Conservation (phyloP, 2,113 vertebrate species). For the Lates calcarifer region DNA sequence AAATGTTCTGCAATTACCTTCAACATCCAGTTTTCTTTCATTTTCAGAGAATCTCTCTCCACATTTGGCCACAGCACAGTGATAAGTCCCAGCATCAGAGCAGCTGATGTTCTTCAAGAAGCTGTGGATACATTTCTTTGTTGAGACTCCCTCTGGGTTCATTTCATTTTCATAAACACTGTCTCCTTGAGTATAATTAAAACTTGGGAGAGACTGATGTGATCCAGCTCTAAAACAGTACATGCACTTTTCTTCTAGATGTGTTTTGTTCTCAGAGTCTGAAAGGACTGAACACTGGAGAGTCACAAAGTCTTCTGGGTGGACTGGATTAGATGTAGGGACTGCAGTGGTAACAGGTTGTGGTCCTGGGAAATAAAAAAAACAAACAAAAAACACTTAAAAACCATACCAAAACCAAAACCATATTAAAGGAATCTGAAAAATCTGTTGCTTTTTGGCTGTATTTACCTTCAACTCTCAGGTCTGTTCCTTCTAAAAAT, state of each 20-base stretch:
- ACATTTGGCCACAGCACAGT: conserved; percentile 61
- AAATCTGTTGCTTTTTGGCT: no score
- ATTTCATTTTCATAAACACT: neutral
- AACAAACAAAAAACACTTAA: no score
- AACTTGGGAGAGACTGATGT: neutral
- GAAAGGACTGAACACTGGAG: conserved; percentile 50
- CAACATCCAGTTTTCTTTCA: accelerated
- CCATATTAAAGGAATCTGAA: no score
- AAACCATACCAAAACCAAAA: no score
- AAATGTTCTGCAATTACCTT: neutral
- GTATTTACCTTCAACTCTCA: conserved; percentile 24
- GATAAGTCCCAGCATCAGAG: conserved; percentile 51
- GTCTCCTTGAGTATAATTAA: neutral
- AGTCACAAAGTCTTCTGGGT: conserved; percentile 45
- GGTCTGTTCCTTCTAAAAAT: conserved; percentile 22
- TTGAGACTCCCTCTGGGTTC: neutral
- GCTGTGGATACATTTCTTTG: conserved; percentile 20
- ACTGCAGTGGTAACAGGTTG: neutral
- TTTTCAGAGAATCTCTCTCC: conserved; percentile 56
- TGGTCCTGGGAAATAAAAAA: neutral
- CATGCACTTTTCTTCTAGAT: conserved; percentile 20
- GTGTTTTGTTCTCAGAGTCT: conserved; percentile 21
- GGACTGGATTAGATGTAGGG: conserved; percentile 1
- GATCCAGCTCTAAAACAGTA: conserved; percentile 41
- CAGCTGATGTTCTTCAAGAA: conserved; percentile 11